phyloP scores from a whole-genome alignment of 2,113 vertebrate genomes.

The Caracal caracal region DNA sequence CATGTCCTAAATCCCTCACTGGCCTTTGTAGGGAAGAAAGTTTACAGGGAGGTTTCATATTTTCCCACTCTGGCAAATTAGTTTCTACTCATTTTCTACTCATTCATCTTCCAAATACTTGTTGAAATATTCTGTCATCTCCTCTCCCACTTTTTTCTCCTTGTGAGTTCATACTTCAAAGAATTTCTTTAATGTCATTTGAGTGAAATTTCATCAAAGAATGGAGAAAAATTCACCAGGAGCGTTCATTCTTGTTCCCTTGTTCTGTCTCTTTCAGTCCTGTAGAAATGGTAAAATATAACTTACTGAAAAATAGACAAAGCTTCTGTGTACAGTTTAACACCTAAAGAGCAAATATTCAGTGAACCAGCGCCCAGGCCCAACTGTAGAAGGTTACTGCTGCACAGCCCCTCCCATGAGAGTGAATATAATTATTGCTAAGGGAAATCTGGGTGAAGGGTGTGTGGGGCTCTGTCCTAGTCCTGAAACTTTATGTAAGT shows the following conservation, averaged over 20 bases:
- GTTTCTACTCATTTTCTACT: not conserved
- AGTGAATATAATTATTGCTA: not conserved
- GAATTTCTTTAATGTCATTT: not conserved
- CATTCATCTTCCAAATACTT: not conserved
- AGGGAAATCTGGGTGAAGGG: not conserved
- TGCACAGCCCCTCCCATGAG: not conserved
- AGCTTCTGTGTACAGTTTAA: not conserved
- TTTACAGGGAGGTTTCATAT: not conserved
- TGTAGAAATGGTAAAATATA: not conserved
- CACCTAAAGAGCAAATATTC: not conserved
- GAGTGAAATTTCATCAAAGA: not conserved
- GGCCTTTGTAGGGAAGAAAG: not conserved
- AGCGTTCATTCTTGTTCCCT: not conserved
- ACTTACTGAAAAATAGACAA: not conserved
- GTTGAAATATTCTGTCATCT: not conserved
- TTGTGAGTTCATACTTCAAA: not conserved
- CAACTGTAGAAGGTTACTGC: not conserved
- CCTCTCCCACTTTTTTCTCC: not conserved
- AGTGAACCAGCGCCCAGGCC: not conserved
- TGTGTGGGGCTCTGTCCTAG: not conserved
- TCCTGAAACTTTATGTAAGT: not conserved
- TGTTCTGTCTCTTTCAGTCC: not conserved
- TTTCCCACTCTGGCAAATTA: not conserved
- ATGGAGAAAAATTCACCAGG: not conserved
- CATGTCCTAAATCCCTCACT: no score